phyloP scores from a whole-genome alignment of 2,888 invertebrate genomes.

The Drosophila kuntzei region DNA sequence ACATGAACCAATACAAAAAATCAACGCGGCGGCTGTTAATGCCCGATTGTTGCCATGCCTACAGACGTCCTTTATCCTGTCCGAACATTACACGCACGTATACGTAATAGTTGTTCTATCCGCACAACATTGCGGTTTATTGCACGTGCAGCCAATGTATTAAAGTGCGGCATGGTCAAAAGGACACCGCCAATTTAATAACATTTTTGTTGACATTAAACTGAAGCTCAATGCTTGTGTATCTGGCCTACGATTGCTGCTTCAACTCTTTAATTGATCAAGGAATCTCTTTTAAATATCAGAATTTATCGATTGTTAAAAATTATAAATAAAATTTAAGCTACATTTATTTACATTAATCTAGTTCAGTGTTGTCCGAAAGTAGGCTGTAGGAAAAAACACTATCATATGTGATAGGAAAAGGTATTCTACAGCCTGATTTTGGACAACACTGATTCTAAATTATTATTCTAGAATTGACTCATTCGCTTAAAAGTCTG shows the following conservation, averaged over 20 bases:
- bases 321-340: not conserved
- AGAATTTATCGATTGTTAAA: not conserved
- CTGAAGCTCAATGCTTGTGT: not conserved
- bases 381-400: too few relatives aligned
- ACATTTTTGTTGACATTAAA: not conserved
- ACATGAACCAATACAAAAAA: conserved; percentile 33
- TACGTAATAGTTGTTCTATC: conserved; percentile 49
- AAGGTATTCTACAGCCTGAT: too few relatives aligned
- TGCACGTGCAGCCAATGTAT: conserved; percentile 63
- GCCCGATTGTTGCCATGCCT: conserved; percentile 35
- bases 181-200: conserved; percentile 57
- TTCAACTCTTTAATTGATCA: conserved; percentile 9
- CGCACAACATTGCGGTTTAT: conserved; percentile 69
- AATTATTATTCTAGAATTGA: too few relatives aligned
- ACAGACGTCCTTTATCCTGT: conserved; percentile 21
- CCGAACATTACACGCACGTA: conserved; percentile 43
- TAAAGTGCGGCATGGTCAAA: conserved; percentile 56
- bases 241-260: not conserved
- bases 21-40: conserved; percentile 62
- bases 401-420: too few relatives aligned
- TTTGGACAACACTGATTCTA: too few relatives aligned
- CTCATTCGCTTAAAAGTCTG: not conserved
- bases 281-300: not conserved
- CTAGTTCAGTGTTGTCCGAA: too few relatives aligned
- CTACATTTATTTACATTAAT: not conserved